Evolutionary conservation across 2,797 vertebrate species (phyloP), one percentile per base, ranked within the genome.

Genomic region (Sebastiscus tertius): DNA sequence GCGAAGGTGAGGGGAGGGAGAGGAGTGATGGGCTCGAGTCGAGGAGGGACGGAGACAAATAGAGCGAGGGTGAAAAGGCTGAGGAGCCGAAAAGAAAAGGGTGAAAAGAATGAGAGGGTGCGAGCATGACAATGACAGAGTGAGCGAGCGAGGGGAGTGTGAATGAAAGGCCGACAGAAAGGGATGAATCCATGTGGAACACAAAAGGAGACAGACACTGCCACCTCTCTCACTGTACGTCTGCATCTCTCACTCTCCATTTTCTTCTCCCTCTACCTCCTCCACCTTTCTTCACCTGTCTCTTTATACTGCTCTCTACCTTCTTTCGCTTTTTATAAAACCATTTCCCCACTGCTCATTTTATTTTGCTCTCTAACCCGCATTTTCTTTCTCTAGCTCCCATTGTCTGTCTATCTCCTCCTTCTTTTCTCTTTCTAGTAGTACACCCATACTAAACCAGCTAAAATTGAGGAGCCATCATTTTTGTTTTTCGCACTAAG

Each of bases 161-260:
- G 90, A 88, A 88, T 85, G 87, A 88, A 82, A 87, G 79, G 79
- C 75, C n/a, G 82, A 79, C 70, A 84, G 84, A 87, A 74, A 81
- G 79, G 64, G 85, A 90, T 68, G 84, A 86, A 93, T 90, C 83
- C 85, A 88, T 24, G 87, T 79, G 87, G 82, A 93, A 90, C 90
- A 90, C 86, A 89, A 91, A 91, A 62, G 77, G 76, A 88, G 89
- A 83, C 79, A 70, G 85, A 78, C 80, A 16, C 73, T 24, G 65
- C 79, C 81, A 46, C 77, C 88, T 82, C 84, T 84, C 81, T 63
- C 80, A 13, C 82, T 70, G 46, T n/a, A 56, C 10, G 71, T 61
- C 81, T 64, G 54, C 14, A 27, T 83, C 79, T 33, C 42, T 49
- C 42, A 18, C 42, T 4, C 65, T 56, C 79, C 54, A 13, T 52